phyloP scores from a whole-genome alignment of 2,888 invertebrate genomes.

The Sminthurinus aureus region DNA sequence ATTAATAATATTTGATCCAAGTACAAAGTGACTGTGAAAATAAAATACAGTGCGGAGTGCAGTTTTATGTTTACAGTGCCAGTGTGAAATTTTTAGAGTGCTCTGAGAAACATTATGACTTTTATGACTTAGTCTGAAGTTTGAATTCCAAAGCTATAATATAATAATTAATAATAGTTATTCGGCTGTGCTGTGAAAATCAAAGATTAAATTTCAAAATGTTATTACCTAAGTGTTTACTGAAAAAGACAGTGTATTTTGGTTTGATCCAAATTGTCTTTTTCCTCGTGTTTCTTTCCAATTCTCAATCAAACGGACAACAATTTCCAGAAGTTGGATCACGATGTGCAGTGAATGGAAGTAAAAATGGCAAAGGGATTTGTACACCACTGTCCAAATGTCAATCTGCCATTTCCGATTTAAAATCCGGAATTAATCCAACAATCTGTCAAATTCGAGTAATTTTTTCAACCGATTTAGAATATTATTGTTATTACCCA shows the following conservation, averaged over 20 bases:
- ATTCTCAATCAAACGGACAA: background rate
- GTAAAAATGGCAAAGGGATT: background rate
- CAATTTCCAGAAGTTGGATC: conserved; percentile 20
- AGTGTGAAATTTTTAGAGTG: too few species aligned
- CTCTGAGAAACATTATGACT: too few species aligned
- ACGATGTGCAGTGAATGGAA: background rate
- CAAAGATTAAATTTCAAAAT: background rate
- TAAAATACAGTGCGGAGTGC: too few species aligned
- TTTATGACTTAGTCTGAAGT: too few species aligned
- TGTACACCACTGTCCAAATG: conserved; percentile 16
- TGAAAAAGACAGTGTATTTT: background rate
- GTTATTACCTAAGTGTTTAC: background rate
- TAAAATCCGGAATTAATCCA: conserved; percentile 17
- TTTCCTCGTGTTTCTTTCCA: background rate
- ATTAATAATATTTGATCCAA: too few species aligned
- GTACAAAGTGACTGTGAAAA: too few species aligned
- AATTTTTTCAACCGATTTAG: background rate
- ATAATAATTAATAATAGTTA: too few species aligned
- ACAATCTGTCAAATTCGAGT: background rate
- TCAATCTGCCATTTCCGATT: conserved; percentile 7
- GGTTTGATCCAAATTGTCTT: background rate
- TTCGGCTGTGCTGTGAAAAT: too few species aligned
- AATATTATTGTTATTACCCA: background rate
- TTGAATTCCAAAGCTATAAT: too few species aligned
- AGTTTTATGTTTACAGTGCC: too few species aligned